Evolutionary conservation across 2,888 invertebrate species (phyloP).

Genomic region (Cacoxenus indagator): DNA sequence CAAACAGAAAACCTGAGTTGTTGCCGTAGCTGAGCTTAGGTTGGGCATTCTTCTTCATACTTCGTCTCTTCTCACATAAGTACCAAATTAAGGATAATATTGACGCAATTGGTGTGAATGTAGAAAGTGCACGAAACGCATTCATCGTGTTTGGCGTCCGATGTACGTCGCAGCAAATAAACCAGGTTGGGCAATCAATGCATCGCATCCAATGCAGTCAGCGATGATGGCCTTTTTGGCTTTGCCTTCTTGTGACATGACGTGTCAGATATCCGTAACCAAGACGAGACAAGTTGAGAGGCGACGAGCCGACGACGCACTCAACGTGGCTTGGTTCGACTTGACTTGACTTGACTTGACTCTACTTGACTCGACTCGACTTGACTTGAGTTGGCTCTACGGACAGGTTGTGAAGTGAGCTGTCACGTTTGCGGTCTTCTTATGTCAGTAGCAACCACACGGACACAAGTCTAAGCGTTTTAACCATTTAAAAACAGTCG

Average conservation of each 20-base stretch:
- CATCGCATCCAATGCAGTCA: background rate
- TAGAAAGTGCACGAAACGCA: conserved; percentile 3
- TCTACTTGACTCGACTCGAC: background rate
- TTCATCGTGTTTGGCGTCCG: background rate
- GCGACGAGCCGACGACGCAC: conserved; percentile 39
- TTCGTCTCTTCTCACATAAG: conserved; percentile 34
- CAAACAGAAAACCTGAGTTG: background rate
- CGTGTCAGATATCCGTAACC: background rate
- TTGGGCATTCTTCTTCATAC: background rate
- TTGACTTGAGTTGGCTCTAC: background rate
- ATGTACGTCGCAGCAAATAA: background rate
- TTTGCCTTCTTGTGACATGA: background rate
- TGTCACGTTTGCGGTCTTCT: conserved; percentile 64
- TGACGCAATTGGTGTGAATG: conserved; percentile 49
- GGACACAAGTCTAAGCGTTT: conserved; percentile 34
- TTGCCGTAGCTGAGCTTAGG: conserved; percentile 12
- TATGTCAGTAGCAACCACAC: conserved; percentile 49
- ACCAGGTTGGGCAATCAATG: background rate
- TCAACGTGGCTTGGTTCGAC: background rate
- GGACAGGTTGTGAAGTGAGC: conserved; percentile 53
- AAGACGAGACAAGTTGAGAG: background rate
- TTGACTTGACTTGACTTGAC: background rate
- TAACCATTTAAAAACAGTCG: conserved; percentile 31
- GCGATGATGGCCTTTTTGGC: conserved; percentile 5
- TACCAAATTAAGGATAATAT: conserved; percentile 65